phyloP scores from a whole-genome alignment of 2,888 invertebrate genomes.

The Neocrepidodera transversa region DNA sequence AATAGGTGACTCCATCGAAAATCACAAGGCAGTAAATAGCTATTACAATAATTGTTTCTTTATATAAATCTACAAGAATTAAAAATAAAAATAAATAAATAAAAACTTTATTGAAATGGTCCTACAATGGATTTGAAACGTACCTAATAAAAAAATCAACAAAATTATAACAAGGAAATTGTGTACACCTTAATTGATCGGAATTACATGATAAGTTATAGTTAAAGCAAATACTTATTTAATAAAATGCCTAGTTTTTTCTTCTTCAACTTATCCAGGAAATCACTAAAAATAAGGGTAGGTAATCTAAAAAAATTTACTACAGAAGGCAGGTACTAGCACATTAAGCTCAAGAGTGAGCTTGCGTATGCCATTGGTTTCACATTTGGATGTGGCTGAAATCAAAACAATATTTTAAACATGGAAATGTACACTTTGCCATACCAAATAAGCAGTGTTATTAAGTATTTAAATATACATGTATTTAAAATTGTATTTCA shows the following conservation, averaged over 20 bases:
- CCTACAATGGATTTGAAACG: slow-evolving; percentile 33
- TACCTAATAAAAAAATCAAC: slow-evolving; percentile 31
- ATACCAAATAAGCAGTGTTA: no score
- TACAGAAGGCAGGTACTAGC: slow-evolving; percentile 64
- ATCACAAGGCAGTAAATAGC: slow-evolving; percentile 28
- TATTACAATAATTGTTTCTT: slow-evolving; percentile 22
- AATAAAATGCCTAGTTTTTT: slow-evolving; percentile 35
- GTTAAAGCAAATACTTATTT: slow-evolving; percentile 32
- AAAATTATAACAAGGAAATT: slow-evolving; percentile 19
- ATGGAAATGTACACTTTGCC: no score
- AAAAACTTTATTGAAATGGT: slow-evolving; percentile 37
- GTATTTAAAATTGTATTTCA: no score
- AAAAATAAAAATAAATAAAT: slow-evolving; percentile 33
- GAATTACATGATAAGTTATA: not conserved
- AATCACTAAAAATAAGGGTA: slow-evolving; percentile 37
- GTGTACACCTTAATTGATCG: slow-evolving; percentile 15
- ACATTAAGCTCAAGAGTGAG: slow-evolving; percentile 79
- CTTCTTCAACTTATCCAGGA: slow-evolving; percentile 25
- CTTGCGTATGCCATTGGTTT: slow-evolving; percentile 98
- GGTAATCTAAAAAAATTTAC: slow-evolving; percentile 39
- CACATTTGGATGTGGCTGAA: slow-evolving; percentile 94
- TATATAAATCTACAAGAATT: slow-evolving; percentile 25
- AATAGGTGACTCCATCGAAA: slow-evolving; percentile 16
- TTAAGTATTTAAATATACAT: no score
- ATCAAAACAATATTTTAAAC: slow-evolving; percentile 52